Evolutionary conservation across 2,888 invertebrate species (phyloP).

Genomic region (Salpingus planirostris): DNA sequence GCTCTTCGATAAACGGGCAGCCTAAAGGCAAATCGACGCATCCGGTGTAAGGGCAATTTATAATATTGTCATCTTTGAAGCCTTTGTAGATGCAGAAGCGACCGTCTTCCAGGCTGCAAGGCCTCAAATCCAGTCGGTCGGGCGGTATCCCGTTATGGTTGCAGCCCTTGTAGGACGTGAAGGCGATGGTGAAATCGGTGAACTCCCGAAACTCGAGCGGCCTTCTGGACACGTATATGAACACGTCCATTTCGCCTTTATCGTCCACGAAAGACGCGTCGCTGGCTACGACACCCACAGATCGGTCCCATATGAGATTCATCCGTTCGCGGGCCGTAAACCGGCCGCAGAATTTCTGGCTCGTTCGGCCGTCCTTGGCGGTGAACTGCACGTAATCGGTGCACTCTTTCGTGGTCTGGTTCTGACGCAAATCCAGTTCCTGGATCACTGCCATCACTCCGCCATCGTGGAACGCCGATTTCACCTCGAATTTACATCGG

Average conservation of each 20-base stretch:
- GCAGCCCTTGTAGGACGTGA: conserved; percentile 43
- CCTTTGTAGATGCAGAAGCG: conserved; percentile 39
- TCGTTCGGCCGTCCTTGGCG: conserved; percentile 27
- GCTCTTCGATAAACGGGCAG: too few relatives aligned
- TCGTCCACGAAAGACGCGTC: conserved; percentile 27
- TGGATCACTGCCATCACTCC: conserved; percentile 47
- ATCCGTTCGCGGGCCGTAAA: conserved; percentile 28
- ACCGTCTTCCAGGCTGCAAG: conserved; percentile 17
- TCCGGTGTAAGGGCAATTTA: conserved; percentile 48
- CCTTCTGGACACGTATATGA: conserved; percentile 37
- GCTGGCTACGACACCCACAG: conserved; percentile 14
- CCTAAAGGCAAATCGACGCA: too few relatives aligned
- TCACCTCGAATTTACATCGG: conserved; percentile 34
- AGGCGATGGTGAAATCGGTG: conserved; percentile 40
- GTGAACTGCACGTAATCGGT: conserved; percentile 44
- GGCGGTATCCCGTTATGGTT: too few relatives aligned
- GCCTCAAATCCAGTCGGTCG: too few relatives aligned
- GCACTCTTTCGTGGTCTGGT: conserved; percentile 37
- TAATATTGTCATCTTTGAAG: conserved; percentile 41
- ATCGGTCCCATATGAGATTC: conserved; percentile 20
- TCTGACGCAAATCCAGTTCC: conserved; percentile 40
- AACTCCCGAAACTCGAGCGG: conserved; percentile 24
- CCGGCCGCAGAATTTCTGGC: conserved; percentile 35
- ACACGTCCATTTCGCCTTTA: conserved; percentile 38
- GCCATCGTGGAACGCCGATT: conserved; percentile 18